Evolutionary conservation across 2,797 vertebrate species (phyloP), one percentile per base, ranked within the genome.

Genomic region (Chiloscyllium punctatum): DNA sequence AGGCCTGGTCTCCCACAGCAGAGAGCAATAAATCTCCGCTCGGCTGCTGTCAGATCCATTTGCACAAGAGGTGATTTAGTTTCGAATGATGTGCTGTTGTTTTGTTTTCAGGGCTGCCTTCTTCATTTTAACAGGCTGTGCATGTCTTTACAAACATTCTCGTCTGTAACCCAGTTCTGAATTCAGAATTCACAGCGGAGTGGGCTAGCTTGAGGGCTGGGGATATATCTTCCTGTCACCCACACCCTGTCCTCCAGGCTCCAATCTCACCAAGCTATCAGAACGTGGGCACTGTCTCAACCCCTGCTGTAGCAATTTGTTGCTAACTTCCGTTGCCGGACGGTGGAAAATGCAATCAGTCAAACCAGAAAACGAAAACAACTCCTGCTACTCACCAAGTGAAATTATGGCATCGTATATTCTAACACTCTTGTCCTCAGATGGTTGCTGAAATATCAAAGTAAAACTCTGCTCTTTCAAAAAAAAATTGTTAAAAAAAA

Each of bases 51-150:
- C 91, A 94, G 27, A n/a, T 48, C 53, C 25, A 37, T 68, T 68
- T 92, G 37, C 27, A 90, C 53, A 53, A 90, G 18, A 13, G 62
- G n/a, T 69, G 91, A 94, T 69, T 94, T 94, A 94, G 37, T 94
- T 94, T 48, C 66, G 94, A 71, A 71, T 42, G n/a, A 37, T 37
- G 69, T 57, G 51, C 53, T 69, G 91, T 33, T 94, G 9, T 62
- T 62, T 62, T 62, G 57, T 69, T 71, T 94, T 66, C 18, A 68
- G n/a, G 3, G 62, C n/a, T 69, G 8, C 9, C 68, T 37, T 71
- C 62, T 90, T 94, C 62, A 69, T 68, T 37, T 84, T 53, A 62
- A 33, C 48, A 90, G n/a, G 18, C 37, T 42, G 18, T 94, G 91
- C 66, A 68, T 37, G 51, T 69, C 69, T 69, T 94, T 94, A 3